phyloP scores from a whole-genome alignment of 2,113 vertebrate genomes.

The Passer montanus region DNA sequence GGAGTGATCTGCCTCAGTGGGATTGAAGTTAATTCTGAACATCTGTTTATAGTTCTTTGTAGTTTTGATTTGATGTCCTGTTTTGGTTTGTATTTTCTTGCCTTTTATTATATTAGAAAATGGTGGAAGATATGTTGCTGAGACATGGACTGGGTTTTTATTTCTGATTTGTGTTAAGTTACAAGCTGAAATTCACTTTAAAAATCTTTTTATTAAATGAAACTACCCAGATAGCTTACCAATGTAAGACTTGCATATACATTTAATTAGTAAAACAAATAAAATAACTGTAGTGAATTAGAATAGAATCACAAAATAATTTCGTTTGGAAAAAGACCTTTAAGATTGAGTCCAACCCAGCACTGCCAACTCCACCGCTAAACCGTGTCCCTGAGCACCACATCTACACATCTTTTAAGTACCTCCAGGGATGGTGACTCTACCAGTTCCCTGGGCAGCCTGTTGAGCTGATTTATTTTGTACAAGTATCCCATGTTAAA shows the following conservation, averaged over 20 bases:
- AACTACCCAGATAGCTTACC: neutral
- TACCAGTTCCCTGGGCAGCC: neutral
- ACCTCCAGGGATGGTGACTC: neutral
- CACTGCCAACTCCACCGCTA: neutral
- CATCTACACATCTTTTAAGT: neutral
- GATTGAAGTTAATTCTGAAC: constrained; percentile 2
- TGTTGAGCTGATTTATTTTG: neutral
- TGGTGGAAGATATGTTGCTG: neutral
- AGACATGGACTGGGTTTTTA: neutral
- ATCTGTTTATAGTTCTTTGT: neutral
- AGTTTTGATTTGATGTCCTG: neutral
- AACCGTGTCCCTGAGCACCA: neutral
- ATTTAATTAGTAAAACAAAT: neutral
- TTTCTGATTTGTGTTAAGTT: neutral
- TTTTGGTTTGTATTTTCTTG: constrained; percentile 12
- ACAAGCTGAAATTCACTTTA: neutral
- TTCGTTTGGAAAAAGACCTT: neutral
- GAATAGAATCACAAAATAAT: neutral
- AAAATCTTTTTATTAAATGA: neutral
- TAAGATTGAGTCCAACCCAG: neutral
- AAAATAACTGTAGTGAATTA: neutral
- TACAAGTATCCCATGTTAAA: neutral
- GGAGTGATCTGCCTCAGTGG: neutral
- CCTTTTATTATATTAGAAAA: neutral
- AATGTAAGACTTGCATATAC: neutral